Percentiles rank a stretch among this genome's conserved stretches.
These are phyloP conservation scores for Dissostichus mawsoni DNA, from an alignment of 2,113 vertebrate genomes.

Conservation along the genomic window DNA sequence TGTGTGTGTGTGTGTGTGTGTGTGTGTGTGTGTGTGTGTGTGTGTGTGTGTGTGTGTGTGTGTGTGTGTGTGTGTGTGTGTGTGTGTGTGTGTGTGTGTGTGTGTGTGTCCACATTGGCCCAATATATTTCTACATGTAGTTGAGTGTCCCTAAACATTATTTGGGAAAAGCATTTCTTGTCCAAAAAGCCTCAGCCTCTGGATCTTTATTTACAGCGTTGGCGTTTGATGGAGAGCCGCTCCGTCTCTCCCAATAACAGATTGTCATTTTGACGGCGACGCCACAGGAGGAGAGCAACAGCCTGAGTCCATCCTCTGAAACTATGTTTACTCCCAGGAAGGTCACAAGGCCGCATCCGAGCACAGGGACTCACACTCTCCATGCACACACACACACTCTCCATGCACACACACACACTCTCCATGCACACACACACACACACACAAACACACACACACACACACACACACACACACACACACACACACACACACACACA, in stretches of 20 bases:
- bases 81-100: too few relatives aligned
- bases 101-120: not conserved
- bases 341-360: slow-evolving; percentile 59
- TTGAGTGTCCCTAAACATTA: slow-evolving; percentile 54
- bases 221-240: slow-evolving; percentile 70
- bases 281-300: slow-evolving; percentile 75
- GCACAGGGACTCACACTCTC: slow-evolving; percentile 35
- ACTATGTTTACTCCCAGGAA: slow-evolving; percentile 75
- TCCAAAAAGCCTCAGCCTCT: slow-evolving; percentile 12
- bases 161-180: slow-evolving; percentile 21
- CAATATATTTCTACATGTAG: slow-evolving; percentile 19
- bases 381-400: slow-evolving; percentile 16
- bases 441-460: slow-evolving; percentile 7
- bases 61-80: too few relatives aligned
- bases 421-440: slow-evolving; percentile 8
- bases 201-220: slow-evolving; percentile 69
- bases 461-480: slow-evolving; percentile 24
- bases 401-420: slow-evolving; percentile 14
- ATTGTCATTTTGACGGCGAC: slow-evolving; percentile 78
- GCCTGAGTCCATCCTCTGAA: slow-evolving; percentile 70
- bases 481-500: slow-evolving; percentile 16
- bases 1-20: slow-evolving; percentile 7
- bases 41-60: not conserved
- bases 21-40: slow-evolving; percentile 22
- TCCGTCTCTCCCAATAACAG: slow-evolving; percentile 74